Conservation (phyloP, 1,140 invertebrate genomes). For the Lethrus apterus region DNA sequence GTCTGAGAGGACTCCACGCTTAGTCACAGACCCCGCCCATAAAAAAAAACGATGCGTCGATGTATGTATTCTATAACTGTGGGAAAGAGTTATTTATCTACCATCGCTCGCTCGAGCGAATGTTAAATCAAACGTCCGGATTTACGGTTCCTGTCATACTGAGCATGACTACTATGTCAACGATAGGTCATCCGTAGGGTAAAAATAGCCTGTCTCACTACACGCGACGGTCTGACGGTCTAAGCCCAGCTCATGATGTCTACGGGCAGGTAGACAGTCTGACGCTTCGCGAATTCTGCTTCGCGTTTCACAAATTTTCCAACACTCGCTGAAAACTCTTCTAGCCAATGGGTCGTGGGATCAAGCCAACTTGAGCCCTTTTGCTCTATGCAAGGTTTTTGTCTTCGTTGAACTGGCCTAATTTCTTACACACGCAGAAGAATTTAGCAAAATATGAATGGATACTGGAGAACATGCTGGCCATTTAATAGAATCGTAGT, state of each 20-base stretch:
- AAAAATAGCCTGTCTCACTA: conserved; percentile 74
- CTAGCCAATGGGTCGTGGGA: conserved; percentile 54
- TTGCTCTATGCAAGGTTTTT: conserved; percentile 76
- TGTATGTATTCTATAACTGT: too few relatives aligned
- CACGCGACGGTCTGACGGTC: too few relatives aligned
- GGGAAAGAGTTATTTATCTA: too few relatives aligned
- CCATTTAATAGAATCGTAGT: too few relatives aligned
- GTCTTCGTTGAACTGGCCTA: conserved; percentile 60
- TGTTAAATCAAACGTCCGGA: conserved; percentile 67
- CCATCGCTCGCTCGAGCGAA: conserved; percentile 50
- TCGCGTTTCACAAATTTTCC: conserved; percentile 81
- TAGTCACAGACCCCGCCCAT: too few relatives aligned
- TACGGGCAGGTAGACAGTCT: conserved; percentile 62
- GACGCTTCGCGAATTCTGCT: conserved; percentile 76
- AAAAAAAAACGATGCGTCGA: too few relatives aligned
- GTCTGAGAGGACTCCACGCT: too few relatives aligned
- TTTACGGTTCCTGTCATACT: conserved; percentile 43
- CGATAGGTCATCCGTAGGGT: conserved; percentile 49
- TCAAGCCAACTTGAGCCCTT: conserved; percentile 69
- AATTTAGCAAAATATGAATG: too few relatives aligned
- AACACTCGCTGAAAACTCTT: conserved; percentile 71
- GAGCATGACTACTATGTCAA: conserved; percentile 50
- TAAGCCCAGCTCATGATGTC: conserved; percentile 42
- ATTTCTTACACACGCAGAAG: too few relatives aligned
- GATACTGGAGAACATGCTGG: too few relatives aligned